Conservation (phyloP, 2,113 vertebrate species). For the Ailurus styani region DNA sequence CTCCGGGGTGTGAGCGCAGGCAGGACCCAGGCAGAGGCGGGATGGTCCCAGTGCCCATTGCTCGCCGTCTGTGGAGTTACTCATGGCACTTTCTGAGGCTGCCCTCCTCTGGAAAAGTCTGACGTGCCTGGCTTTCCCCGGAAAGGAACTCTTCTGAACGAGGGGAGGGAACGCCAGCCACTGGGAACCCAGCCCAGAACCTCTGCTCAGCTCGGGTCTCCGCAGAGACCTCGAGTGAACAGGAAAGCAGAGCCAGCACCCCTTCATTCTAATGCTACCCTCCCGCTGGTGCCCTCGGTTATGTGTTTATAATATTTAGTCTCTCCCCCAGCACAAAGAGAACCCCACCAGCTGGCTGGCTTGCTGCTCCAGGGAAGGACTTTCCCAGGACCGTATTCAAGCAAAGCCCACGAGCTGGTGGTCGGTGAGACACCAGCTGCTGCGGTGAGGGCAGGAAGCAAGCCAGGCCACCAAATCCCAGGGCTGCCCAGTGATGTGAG, state of each 20-base stretch:
- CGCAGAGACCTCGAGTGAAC: background rate
- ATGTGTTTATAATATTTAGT: background rate
- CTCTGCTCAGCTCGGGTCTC: background rate
- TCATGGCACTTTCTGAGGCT: too few relatives aligned
- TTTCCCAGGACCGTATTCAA: background rate
- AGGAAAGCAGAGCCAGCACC: background rate
- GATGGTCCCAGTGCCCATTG: fast-evolving
- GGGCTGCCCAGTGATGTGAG: background rate
- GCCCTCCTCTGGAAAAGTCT: background rate
- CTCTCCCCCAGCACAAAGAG: background rate
- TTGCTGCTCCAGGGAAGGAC: background rate
- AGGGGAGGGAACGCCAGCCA: background rate
- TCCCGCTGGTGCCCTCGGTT: background rate
- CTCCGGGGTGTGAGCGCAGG: background rate
- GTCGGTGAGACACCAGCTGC: constrained; percentile 33
- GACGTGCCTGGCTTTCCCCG: background rate
- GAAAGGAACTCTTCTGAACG: background rate
- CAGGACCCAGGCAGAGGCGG: background rate
- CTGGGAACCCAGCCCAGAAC: background rate
- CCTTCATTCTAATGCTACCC: background rate
- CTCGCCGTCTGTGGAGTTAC: background rate
- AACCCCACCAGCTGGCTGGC: constrained; percentile 38
- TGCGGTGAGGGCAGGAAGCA: background rate
- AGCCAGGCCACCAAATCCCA: background rate
- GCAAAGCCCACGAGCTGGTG: background rate